These are phyloP conservation scores for Cotesia vestalis DNA, from an alignment of 1,140 invertebrate species.

Conservation along the genomic window DNA sequence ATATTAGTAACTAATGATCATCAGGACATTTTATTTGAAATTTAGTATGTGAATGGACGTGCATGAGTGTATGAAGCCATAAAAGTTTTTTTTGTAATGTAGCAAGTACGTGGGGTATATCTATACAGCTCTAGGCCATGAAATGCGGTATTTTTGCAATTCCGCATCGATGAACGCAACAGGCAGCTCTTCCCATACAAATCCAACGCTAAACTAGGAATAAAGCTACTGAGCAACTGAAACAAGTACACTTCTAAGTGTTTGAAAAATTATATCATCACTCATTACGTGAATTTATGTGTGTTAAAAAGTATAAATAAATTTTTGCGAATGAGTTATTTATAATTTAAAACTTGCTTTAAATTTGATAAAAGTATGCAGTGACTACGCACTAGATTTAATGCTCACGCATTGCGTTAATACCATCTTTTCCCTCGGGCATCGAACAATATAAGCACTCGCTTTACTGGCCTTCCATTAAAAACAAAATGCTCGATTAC, in stretches of 20 bases:
- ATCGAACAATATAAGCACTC: conserved; percentile 31
- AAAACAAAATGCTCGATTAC: conserved; percentile 36
- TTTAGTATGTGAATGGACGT: too few relatives aligned
- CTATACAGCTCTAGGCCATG: conserved; percentile 40
- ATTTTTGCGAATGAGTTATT: too few relatives aligned
- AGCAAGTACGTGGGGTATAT: conserved; percentile 22
- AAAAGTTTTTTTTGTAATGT: conserved; percentile 39
- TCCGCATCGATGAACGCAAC: conserved; percentile 55
- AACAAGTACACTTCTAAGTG: conserved; percentile 11
- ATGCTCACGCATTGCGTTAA: conserved; percentile 24
- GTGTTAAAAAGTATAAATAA: too few relatives aligned
- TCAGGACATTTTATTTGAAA: too few relatives aligned
- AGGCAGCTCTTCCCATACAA: conserved; percentile 57
- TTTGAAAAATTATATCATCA: background rate
- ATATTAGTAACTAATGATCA: too few relatives aligned
- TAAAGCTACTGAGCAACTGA: background rate
- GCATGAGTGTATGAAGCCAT: too few relatives aligned
- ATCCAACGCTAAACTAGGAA: conserved; percentile 19
- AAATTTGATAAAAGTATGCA: background rate
- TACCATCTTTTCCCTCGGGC: conserved; percentile 34
- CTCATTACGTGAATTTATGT: too few relatives aligned
- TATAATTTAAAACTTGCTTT: too few relatives aligned
- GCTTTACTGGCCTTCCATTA: conserved; percentile 23
- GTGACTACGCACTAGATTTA: background rate
- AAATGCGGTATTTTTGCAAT: conserved; percentile 58